A percentile compares a stretch with the other conserved stretches of the same genome.
Conservation (phyloP, 2,888 invertebrate genomes). For the Lottia scabra region DNA sequence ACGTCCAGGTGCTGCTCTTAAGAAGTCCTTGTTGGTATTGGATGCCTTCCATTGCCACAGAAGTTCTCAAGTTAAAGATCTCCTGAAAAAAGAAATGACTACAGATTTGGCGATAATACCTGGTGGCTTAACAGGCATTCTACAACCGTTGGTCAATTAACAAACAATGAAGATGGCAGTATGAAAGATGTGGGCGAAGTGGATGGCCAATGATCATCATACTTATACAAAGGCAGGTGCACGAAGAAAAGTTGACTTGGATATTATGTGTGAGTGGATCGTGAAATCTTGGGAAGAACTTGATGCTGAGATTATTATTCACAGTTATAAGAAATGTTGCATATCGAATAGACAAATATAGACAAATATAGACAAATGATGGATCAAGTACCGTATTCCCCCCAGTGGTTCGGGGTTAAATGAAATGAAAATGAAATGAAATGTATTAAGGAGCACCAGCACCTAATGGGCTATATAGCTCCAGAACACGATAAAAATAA, state of each 20-base stretch:
- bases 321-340: background rate
- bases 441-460: no score
- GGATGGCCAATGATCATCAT: background rate
- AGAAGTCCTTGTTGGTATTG: background rate
- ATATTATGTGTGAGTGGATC: background rate
- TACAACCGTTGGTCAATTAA: background rate
- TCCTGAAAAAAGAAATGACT: background rate
- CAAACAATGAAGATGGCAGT: no score
- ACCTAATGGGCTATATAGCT: no score
- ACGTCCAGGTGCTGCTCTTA: background rate
- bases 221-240: background rate
- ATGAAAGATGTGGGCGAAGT: no score
- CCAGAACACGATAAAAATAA: no score
- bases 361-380: no score
- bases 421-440: no score
- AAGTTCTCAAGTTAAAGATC: background rate
- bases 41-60: background rate
- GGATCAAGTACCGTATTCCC: no score
- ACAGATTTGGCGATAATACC: no score
- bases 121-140: background rate
- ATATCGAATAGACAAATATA: no score
- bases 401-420: no score
- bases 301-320: background rate
- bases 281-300: background rate
- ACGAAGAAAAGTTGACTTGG: background rate